Percentiles rank a stretch among this genome's conserved stretches.
Evolutionary conservation across 1,140 invertebrate species (phyloP).

Genomic region (Drosophila pallidifrons): DNA sequence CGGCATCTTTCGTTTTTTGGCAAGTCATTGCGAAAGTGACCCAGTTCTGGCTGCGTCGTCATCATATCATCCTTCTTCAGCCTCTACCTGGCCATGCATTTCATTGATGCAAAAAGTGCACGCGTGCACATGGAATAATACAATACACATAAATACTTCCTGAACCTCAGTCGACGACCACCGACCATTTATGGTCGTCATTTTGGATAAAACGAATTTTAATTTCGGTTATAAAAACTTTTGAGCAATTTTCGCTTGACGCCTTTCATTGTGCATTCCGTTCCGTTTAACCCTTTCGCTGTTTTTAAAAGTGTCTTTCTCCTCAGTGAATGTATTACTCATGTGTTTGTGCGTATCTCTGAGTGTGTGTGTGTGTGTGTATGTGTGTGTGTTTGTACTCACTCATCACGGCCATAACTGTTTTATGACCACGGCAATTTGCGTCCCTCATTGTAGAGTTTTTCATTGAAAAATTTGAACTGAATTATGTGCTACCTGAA

Average conservation of each 20-base stretch:
- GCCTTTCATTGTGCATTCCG: conserved; percentile 71
- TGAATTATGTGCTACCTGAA: conserved; percentile 67
- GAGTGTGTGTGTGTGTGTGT: conserved; percentile 20
- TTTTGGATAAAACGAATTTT: conserved; percentile 75
- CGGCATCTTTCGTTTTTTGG: conserved; percentile 66
- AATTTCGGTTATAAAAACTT: conserved; percentile 76
- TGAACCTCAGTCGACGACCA: conserved; percentile 35
- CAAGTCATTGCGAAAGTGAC: conserved; percentile 81
- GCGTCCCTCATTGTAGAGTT: conserved; percentile 36
- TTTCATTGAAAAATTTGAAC: conserved; percentile 68
- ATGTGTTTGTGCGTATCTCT: conserved; percentile 1
- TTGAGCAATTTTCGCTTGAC: conserved; percentile 57
- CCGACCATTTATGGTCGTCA: conserved; percentile 57
- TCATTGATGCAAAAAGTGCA: conserved; percentile 69
- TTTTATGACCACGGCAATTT: conserved; percentile 48
- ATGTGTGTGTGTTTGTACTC: conserved; percentile 41
- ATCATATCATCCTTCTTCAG: conserved; percentile 31
- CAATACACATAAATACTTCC: conserved; percentile 49
- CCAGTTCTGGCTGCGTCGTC: conserved; percentile 62
- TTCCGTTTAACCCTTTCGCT: conserved; percentile 73
- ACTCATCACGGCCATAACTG: conserved; percentile 67
- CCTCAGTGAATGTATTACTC: not conserved
- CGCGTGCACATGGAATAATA: conserved; percentile 55
- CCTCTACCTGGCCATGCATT: conserved; percentile 63
- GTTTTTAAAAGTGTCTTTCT: conserved; percentile 46